phyloP scores from a whole-genome alignment of 2,797 vertebrate genomes.

The Sebastes trivittatus region DNA sequence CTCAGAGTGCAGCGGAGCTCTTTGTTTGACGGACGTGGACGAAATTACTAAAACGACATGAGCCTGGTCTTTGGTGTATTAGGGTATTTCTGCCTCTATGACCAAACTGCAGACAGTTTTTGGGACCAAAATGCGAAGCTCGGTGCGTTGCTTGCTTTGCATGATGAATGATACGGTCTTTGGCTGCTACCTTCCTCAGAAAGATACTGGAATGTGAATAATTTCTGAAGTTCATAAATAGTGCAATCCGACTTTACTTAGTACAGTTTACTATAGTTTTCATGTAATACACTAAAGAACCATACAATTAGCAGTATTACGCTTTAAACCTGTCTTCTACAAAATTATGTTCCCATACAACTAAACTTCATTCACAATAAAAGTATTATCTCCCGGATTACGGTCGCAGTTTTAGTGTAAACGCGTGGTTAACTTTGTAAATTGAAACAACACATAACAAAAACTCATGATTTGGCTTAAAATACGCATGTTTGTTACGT shows the following conservation, averaged over 20 bases:
- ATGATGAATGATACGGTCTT: neutral
- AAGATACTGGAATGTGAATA: neutral
- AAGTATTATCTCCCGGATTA: accelerated
- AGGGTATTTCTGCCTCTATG: neutral
- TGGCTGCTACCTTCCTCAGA: neutral
- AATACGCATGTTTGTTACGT: too few species aligned
- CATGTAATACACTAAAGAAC: neutral
- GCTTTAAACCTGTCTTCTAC: neutral
- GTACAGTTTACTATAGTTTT: neutral
- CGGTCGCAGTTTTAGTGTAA: too few species aligned
- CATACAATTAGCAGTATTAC: neutral
- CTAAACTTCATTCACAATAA: too few species aligned
- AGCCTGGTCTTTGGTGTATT: neutral
- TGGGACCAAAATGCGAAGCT: neutral
- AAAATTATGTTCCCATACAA: too few species aligned
- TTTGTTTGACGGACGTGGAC: neutral
- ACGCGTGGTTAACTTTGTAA: too few species aligned
- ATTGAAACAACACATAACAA: too few species aligned
- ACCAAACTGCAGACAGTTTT: neutral
- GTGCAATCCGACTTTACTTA: neutral
- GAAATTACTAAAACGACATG: neutral
- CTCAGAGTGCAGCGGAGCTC: neutral
- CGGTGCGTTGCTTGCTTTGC: neutral
- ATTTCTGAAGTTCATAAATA: neutral
- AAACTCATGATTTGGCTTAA: too few species aligned